Evolutionary conservation across 1,140 invertebrate genomes (phyloP), one percentile per base, ranked within the genome.

Genomic region (Lethocerus indicus): DNA sequence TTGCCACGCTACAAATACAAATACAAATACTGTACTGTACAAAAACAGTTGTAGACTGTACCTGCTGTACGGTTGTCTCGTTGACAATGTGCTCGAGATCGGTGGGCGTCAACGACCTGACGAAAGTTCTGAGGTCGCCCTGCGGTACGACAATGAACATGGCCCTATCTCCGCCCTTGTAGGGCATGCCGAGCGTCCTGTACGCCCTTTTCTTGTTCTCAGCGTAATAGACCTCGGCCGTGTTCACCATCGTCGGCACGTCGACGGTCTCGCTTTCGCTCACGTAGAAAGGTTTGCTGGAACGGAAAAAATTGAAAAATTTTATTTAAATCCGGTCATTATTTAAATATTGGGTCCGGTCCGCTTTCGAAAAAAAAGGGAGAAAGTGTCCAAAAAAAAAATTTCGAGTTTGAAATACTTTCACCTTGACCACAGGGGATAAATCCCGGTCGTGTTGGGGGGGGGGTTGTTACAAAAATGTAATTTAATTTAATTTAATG

Each of bases 111-210:
- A 80, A 53, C 5, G 65, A 68, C 2, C 56, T 47, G 0, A 63
- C 58, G 0, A 67, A 68, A 5, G 68, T 64, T 2, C 68, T 63
- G 5, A 62, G 48, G 21, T 59, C 55, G 5, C 50, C 46, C 26
- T 64, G 64, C 0, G 84, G 83, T 21, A 83, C 64, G 0, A 87
- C 60, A 0, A 86, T 61, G 45, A 83, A 79, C 77, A 88, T 81
- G 1, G 72, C 71, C 1, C 70, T 68, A 54, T 71, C 62, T 23
- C 68, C 66, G 1, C 73, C 75, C 59, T 77, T 73, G 58, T 87
- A 88, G 0, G 83, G 82, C 2, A 88, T 58, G 3, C 72, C 78
- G 26, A 86, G 57, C 25, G 84, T 76, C 56, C 76, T 69, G 47
- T 70, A 74, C 20, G 68, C 70, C 49, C 74, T 56, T 51, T 61